Percentiles rank a stretch among this genome's conserved stretches.
Evolutionary conservation across 2,797 vertebrate genomes (phyloP).

Genomic region (Sarcoramphus papa): DNA sequence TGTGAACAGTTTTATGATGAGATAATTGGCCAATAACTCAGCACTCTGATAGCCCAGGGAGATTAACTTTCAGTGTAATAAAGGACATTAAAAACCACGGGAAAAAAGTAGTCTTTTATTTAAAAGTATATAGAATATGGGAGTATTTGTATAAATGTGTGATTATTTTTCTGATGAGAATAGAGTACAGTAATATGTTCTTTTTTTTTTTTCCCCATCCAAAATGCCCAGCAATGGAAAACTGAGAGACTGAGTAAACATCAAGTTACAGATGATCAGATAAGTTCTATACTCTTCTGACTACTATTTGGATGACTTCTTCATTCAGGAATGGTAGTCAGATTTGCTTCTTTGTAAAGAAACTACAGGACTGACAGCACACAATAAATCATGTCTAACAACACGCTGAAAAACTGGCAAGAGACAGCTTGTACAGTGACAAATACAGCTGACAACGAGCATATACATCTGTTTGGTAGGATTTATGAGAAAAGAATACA

Average conservation of each 20-base stretch:
- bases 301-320: constrained; percentile 58
- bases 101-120: not conserved
- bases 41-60: constrained; percentile 16
- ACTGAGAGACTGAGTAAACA: not conserved
- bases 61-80: constrained; percentile 27
- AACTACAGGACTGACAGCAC: constrained; percentile 63
- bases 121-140: not conserved
- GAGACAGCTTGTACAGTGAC: constrained; percentile 67
- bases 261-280: constrained; percentile 13
- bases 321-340: constrained; percentile 56
- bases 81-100: not conserved
- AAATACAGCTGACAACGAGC: constrained; percentile 73
- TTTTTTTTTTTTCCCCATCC: not conserved
- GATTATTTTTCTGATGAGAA: constrained; percentile 30
- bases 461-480: constrained; percentile 69
- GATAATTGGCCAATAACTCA: constrained; percentile 49
- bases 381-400: constrained; percentile 77
- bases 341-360: constrained; percentile 68
- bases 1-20: constrained; percentile 45
- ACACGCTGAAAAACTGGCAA: constrained; percentile 70
- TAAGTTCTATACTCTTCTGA: constrained; percentile 51
- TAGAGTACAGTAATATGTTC: not conserved
- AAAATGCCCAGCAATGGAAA: not conserved
- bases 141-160: constrained; percentile 26
- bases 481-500: constrained; percentile 71